Evolutionary conservation across 2,113 vertebrate genomes (phyloP), one percentile per base, ranked within the genome.

Genomic region (Hypocryptadius cinnamomeus): DNA sequence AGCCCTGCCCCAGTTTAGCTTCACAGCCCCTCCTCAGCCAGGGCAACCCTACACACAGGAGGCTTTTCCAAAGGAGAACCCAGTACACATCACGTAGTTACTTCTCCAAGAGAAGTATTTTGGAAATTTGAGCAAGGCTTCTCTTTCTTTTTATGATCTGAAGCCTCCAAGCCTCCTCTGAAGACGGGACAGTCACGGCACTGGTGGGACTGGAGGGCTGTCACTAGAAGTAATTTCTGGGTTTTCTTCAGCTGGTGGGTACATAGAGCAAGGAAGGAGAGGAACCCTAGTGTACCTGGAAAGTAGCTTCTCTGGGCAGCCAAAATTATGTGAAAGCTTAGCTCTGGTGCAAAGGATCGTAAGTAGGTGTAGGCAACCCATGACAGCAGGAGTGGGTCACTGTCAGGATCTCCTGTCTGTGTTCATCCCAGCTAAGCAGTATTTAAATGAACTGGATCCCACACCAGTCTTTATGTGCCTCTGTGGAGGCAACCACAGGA

Each of bases 331-430:
- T n/a, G 31, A 37, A 44, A 65, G 5, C 16, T 42, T 18, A 51
- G 8, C 21, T 70, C 11, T 7, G 13, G 5, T 30, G 42, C 17
- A 50, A 53, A 50, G 18, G 35, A 37, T 39, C 8, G 3, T 1
- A 3, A 53, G 16, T 3, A 45, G 22, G 8, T 66, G 8, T 33
- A 50, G 44, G 61, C 8, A 79, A 21, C 9, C 28, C 0, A 0
- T 10, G 23, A 5, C 23, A 51, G 68, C 22, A 66, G 13, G 15
- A 79, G 5, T 33, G 20, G 33, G 35, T 45, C 28, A 23, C 35
- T 74, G 24, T 28, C 47, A 50, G 48, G 19, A 20, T 39, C 15
- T 66, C 40, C 30, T 6, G 15, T 30, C 21, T 45, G 3, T 40
- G 88, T 85, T 15, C 64, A 72, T 27, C 24, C 35, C 13, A 53